phyloP scores from a whole-genome alignment of 2,113 vertebrate species.

The Rhabdomys dilectus region DNA sequence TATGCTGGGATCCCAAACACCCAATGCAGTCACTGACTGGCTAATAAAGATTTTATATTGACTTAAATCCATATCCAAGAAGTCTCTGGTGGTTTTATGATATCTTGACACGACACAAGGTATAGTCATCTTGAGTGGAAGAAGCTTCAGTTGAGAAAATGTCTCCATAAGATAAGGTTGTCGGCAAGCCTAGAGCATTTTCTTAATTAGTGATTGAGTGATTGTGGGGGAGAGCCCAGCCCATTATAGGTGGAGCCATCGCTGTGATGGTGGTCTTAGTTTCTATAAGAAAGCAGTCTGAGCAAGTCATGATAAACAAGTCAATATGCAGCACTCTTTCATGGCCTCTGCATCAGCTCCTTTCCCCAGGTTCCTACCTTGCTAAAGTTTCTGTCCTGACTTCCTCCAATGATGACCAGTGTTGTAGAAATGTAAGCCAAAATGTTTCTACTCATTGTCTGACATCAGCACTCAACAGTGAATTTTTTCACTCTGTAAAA shows the following conservation, averaged over 20 bases:
- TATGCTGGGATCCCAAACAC: not conserved
- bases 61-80: not conserved
- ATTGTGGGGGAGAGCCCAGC: not conserved
- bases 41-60: not conserved
- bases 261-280: not conserved
- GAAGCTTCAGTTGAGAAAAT: not conserved
- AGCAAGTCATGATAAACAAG: not conserved
- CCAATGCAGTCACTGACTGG: not conserved
- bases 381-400: not conserved
- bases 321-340: not conserved
- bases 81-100: not conserved
- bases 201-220: not conserved
- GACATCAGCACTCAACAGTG: not conserved
- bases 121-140: not conserved
- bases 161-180: not conserved
- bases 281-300: not conserved
- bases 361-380: not conserved
- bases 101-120: not conserved
- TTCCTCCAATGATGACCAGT: not conserved
- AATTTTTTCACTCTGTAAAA: not conserved
- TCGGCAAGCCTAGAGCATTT: not conserved
- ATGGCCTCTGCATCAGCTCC: not conserved
- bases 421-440: not conserved
- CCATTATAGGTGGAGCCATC: not conserved
- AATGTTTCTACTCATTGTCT: not conserved